Evolutionary conservation across 2,888 invertebrate species (phyloP).

Genomic region (Sphaerophoria rueppellii): DNA sequence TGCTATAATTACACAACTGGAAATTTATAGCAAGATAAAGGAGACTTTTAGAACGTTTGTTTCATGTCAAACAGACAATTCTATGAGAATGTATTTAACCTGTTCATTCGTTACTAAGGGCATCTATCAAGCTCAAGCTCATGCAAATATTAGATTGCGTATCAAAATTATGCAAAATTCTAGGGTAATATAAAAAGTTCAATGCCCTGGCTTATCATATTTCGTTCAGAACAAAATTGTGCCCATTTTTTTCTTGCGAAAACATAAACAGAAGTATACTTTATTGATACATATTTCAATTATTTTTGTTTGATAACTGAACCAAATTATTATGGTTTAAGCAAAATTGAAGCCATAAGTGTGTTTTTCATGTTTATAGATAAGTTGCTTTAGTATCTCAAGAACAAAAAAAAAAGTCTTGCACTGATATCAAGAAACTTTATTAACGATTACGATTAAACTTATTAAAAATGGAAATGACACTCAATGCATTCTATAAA

Average conservation of each 20-base stretch:
- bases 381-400: no score
- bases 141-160: slow-evolving; percentile 7
- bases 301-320: no score
- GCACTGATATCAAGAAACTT: slow-evolving; percentile 12
- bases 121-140: neutral
- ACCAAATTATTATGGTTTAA: no score
- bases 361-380: no score
- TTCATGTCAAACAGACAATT: no score
- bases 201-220: slow-evolving; percentile 33
- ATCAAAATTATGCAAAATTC: neutral
- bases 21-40: no score
- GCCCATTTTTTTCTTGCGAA: neutral
- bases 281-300: no score
- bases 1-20: no score
- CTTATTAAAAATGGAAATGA: no score
- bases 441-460: no score
- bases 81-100: neutral
- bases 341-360: no score
- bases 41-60: no score
- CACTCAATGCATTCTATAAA: neutral
- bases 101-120: neutral
- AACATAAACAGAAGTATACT: neutral
- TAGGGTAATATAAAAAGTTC: slow-evolving; percentile 6
- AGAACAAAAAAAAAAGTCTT: neutral
- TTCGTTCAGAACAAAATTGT: neutral